Base-by-base conservation (phyloP, 1,140 invertebrate genomes). In the Dryas iulia region DNA sequence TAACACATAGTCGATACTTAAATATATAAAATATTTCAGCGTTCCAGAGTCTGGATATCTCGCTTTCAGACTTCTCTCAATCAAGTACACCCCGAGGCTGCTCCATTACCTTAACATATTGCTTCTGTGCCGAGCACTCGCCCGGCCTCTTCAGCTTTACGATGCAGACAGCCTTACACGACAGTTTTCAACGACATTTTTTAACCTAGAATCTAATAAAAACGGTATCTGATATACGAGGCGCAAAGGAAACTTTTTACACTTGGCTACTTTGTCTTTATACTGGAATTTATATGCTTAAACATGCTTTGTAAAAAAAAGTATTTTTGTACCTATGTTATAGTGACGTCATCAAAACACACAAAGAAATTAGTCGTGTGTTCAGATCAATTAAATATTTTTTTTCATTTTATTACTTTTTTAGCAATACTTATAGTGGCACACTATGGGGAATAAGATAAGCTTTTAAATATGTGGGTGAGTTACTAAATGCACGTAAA, bases 71-170 rank as follows among this genome's bases (percentile, higher is more conserved):
- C 47, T 30, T 53, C 47, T 53, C 26, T 62, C 60, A 62, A 62
- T 62, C 60, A 62, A 62, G 60, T 62, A 30, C 39, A 78, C 73
- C 71, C 65, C 69, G 69, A 69, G 66, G 47, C 62, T 59, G 67
- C 64, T 61, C 79, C 77, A 78, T 79, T 83, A 79, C 75, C 68
- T 74, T 83, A 79, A 81, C 79, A 78, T 81, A 81, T 81, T 75
- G 77, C 74, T 67, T 67, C 69, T 64, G 71, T 63, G 58, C 60
- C 31, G 23, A 69, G 59, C 33, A 70, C 59, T 64, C 33, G 56
- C 52, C 35, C 53, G 28, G 30, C 24, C 30, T 68, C 53, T 68
- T 60, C 31, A 59, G 21, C 52, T 67, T 33, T 25, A 67, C 47
- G 47, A 35, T 26, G 26, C 28, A 67, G 58, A 60, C 28, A 52